Percentiles rank a stretch among this genome's conserved stretches.
Conservation (phyloP, 2,797 vertebrate species). For the Falco novaeseelandiae region DNA sequence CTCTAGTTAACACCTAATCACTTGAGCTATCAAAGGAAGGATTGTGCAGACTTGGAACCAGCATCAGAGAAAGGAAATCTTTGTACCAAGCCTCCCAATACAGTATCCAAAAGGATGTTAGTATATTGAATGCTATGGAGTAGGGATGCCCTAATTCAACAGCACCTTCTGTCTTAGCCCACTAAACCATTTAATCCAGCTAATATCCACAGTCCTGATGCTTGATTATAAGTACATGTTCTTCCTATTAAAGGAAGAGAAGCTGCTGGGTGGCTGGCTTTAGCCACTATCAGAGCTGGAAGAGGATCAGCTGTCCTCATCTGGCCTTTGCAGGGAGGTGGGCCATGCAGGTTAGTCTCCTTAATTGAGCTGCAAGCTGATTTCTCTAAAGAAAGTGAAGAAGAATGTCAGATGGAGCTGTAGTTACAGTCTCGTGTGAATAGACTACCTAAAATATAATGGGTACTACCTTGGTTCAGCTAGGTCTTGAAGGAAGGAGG, state of each 20-base stretch:
- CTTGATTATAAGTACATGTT: not conserved
- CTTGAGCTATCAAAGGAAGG: slow-evolving; percentile 7
- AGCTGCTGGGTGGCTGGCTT: not conserved
- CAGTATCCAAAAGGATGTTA: not conserved
- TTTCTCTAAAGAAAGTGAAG: not conserved
- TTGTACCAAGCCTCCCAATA: not conserved
- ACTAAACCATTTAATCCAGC: slow-evolving; percentile 2
- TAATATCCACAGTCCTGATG: not conserved
- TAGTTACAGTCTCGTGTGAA: not conserved
- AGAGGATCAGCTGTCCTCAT: not conserved
- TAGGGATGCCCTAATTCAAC: not conserved
- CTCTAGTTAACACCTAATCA: slow-evolving; percentile 26
- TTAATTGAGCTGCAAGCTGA: not conserved
- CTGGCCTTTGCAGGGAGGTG: not conserved
- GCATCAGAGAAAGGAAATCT: not conserved
- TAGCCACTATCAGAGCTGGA: not conserved
- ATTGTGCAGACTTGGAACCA: not conserved
- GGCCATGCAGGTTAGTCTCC: not conserved
- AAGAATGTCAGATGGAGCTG: not conserved
- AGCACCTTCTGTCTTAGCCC: not conserved
- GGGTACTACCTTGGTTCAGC: not conserved
- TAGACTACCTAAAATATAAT: not conserved
- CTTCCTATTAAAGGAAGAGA: not conserved
- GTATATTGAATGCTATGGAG: not conserved
- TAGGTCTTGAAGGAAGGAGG: not conserved